Conservation (phyloP, 2,888 invertebrate species). For the Hemistola chrysoprasaria region DNA sequence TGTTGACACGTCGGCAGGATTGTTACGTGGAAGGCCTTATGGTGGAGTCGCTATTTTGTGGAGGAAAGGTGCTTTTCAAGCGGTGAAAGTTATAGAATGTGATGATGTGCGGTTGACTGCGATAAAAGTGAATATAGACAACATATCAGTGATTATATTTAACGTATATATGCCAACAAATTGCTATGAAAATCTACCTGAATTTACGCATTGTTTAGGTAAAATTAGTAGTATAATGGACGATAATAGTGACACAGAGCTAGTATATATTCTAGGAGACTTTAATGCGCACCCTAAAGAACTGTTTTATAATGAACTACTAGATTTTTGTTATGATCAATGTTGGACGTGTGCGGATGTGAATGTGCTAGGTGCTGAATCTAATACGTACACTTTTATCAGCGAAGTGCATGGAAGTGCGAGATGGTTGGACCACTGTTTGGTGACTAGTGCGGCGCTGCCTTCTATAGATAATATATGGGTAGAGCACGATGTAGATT, state of each 20-base stretch:
- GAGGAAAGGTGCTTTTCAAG: background rate
- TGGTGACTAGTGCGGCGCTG: constrained; percentile 7
- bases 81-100: background rate
- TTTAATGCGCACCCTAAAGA: too few species aligned
- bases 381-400: constrained; percentile 3
- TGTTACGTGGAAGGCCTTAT: constrained; percentile 7
- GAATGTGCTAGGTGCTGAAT: constrained; percentile 1
- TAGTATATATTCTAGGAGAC: constrained; percentile 1
- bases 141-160: background rate
- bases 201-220: constrained; percentile 11
- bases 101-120: background rate
- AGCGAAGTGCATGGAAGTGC: background rate
- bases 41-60: background rate
- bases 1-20: constrained; percentile 2
- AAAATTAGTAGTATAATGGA: constrained; percentile 9
- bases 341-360: background rate
- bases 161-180: constrained; percentile 2
- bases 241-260: constrained; percentile 3
- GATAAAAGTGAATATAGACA: background rate
- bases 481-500: constrained; percentile 4
- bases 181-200: background rate
- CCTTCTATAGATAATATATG: constrained; percentile 1
- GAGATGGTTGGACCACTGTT: too few species aligned
- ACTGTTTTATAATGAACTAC: background rate
- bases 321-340: background rate